Conservation (phyloP, 2,888 invertebrate genomes). For the Drosophila barbarae region DNA sequence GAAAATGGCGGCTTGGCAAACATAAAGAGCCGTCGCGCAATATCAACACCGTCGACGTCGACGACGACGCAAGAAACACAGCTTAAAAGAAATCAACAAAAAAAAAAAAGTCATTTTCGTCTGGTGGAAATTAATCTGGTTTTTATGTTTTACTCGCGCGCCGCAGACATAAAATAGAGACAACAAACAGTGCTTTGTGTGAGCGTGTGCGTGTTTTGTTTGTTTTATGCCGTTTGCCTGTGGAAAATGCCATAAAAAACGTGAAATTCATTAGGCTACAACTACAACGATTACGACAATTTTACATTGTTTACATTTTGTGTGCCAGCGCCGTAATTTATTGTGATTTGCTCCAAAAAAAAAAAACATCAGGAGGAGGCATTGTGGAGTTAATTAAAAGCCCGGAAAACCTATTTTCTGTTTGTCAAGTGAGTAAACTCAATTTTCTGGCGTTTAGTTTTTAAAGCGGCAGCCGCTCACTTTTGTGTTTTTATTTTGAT, state of each 20-base stretch:
- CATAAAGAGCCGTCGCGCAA: slow-evolving; percentile 41
- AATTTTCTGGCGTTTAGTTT: neutral
- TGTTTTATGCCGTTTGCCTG: slow-evolving; percentile 41
- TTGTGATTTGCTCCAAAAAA: slow-evolving; percentile 10
- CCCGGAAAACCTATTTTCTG: slow-evolving; percentile 33
- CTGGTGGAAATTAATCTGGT: slow-evolving; percentile 71
- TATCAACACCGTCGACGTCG: slow-evolving; percentile 28
- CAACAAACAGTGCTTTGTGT: slow-evolving; percentile 33
- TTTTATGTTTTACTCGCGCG: slow-evolving; percentile 70
- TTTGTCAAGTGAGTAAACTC: slow-evolving; percentile 21
- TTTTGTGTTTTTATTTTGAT: slow-evolving; percentile 60
- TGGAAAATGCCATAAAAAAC: slow-evolving; percentile 66
- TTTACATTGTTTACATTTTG: slow-evolving; percentile 69
- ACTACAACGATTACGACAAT: slow-evolving; percentile 47
- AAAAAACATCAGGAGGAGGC: neutral
- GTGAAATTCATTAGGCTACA: slow-evolving; percentile 50
- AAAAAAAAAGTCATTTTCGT: slow-evolving; percentile 47
- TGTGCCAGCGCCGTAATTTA: slow-evolving; percentile 62
- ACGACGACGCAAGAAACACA: slow-evolving; percentile 52
- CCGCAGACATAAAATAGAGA: slow-evolving; percentile 45
- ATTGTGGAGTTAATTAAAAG: slow-evolving; percentile 19
- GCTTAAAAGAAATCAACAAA: slow-evolving; percentile 55
- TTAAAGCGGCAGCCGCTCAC: slow-evolving; percentile 7
- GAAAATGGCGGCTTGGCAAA: slow-evolving; percentile 65
- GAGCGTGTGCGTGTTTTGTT: slow-evolving; percentile 30